Evolutionary conservation across 37 sponge, comb jelly and placozoan genomes (phyloP), one percentile per base, ranked within the genome.

Genomic region (Hormiphora californensis): DNA sequence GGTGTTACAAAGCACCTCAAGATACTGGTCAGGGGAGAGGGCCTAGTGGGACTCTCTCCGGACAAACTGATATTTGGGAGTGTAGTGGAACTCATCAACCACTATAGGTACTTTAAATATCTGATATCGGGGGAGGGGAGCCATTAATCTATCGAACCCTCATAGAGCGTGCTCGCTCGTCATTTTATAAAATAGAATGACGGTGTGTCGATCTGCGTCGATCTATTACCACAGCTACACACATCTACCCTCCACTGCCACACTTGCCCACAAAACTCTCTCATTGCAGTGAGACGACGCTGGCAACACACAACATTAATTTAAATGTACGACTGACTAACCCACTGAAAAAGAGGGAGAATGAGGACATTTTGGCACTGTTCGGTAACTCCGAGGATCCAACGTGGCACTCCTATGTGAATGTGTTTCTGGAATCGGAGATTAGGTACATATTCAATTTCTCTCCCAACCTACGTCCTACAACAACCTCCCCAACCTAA

Each of bases 321-420:
- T 38, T 65, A 17, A 65, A 65, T 17, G 67, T 65, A 8, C 21
- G 67, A 19, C 67, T 65, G 21, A 65, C 67, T 15, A 65, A 65
- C 37, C 67, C 67, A 35, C 67, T 65, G 30, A 5, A 35, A 3
- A 65, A 65, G 28, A 19, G 35, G 7, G 38, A 7, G 3, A 39
- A 65, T 11, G 67, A 65, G 11, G 67, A 65, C 67, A 7, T 1
- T 2, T 57, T 57, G 5, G 67, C 32, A 1, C 38, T 19, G 5
- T 36, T 34, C 8, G 1, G 11, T 15, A 65, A 65, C 19, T n/a
- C n/a, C n/a, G 67, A 65, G 4, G 67, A 65, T 2, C 38, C 32
- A 30, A 65, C 67, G 2, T 65, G 67, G 67, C 15, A 35, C 7
- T 15, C 35, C 1, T 65, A 65, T 38, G 67, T 65, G 7, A 65